Conservation (phyloP, 2,113 vertebrate genomes). For the Syngnathus scovelli region DNA sequence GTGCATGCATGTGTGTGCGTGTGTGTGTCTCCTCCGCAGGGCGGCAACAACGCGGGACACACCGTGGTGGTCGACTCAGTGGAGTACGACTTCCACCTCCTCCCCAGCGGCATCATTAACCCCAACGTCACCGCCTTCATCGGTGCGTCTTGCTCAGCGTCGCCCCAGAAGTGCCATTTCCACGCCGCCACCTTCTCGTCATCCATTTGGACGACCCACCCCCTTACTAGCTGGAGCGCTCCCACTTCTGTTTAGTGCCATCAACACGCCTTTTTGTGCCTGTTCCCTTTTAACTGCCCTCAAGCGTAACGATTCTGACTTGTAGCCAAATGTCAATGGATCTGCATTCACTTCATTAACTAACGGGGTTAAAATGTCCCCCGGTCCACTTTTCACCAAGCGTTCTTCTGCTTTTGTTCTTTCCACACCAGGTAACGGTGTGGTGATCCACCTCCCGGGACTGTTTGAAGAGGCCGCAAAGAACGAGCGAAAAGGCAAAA, state of each 20-base stretch:
- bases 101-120: conserved; percentile 98
- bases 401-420: not conserved
- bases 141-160: conserved; percentile 72
- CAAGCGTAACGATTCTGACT: conserved; percentile 27
- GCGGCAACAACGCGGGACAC: conserved; percentile 97
- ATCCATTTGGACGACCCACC: not conserved
- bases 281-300: not conserved
- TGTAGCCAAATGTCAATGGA: conserved; percentile 26
- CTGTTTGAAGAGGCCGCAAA: conserved; percentile 97
- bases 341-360: conserved; percentile 67
- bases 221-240: not conserved
- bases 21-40: conserved; percentile 66
- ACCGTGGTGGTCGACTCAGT: conserved; percentile 97
- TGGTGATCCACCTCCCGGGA: conserved; percentile 95
- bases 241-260: not conserved
- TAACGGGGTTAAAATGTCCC: conserved; percentile 53
- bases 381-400: not conserved
- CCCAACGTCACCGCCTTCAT: conserved; percentile 96
- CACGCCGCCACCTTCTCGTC: no score
- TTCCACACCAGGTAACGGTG: conserved; percentile 82
- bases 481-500: conserved; percentile 89
- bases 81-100: conserved; percentile 97
- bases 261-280: not conserved
- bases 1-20: conserved; percentile 4
- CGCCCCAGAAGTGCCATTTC: not conserved